Percentiles rank a stretch among this genome's conserved stretches.
These are phyloP conservation scores for Leptopilina myrica DNA, from an alignment of 2,888 invertebrate genomes.

Conservation along the genomic window DNA sequence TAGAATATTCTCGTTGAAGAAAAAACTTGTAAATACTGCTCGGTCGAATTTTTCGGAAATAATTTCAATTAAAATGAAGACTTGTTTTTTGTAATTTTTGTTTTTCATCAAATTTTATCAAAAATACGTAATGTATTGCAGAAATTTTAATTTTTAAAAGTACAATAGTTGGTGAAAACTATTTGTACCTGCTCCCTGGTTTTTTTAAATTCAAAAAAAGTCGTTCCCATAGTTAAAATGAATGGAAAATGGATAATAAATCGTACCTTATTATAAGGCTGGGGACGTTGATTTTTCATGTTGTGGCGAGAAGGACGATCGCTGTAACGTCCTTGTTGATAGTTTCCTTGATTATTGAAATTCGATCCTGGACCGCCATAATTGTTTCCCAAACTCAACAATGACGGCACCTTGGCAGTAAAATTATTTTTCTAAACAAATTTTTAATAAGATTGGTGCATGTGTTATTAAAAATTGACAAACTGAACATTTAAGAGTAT, in stretches of 20 bases:
- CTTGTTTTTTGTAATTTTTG: neutral
- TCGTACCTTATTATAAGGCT: constrained; percentile 74
- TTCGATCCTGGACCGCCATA: constrained; percentile 71
- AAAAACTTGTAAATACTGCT: constrained; percentile 40
- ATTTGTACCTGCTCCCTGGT: neutral
- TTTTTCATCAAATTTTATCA: neutral
- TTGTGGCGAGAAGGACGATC: constrained; percentile 68
- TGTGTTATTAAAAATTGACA: neutral
- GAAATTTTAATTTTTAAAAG: constrained; percentile 27
- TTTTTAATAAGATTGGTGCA: neutral
- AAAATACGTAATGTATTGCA: constrained; percentile 15
- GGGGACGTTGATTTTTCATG: constrained; percentile 71
- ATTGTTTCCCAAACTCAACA: constrained; percentile 72
- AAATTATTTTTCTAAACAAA: constrained; percentile 40
- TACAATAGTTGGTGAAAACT: constrained; percentile 15
- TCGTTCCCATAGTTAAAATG: too few relatives aligned
- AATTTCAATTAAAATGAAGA: constrained; percentile 5
- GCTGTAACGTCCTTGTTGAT: constrained; percentile 69
- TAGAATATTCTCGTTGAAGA: constrained; percentile 50
- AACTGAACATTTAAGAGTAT: neutral
- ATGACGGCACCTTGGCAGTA: constrained; percentile 69
- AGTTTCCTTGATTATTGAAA: constrained; percentile 70
- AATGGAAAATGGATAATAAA: too few relatives aligned
- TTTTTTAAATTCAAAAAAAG: too few relatives aligned
- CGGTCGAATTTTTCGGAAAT: constrained; percentile 31